These are phyloP conservation scores for Melipona quadrifasciata DNA, from an alignment of 1,140 invertebrate genomes.

Conservation along the genomic window DNA sequence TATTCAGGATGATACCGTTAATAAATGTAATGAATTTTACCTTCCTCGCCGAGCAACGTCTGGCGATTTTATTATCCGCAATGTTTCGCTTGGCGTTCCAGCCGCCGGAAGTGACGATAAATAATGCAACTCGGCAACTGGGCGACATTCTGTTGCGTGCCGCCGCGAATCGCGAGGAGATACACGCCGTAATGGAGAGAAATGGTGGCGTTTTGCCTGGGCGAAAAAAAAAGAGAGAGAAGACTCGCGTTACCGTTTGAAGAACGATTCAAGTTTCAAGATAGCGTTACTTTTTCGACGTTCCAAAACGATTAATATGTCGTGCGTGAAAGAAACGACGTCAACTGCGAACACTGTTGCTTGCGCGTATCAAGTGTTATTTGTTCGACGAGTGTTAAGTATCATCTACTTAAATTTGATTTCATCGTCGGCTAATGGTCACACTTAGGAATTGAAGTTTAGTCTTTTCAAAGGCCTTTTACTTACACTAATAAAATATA, in stretches of 20 bases:
- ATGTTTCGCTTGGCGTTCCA: constrained; percentile 9
- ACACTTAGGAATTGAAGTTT: too few relatives aligned
- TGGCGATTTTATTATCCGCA: constrained; percentile 34
- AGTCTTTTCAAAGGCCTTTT: too few relatives aligned
- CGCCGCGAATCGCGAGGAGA: constrained; percentile 21
- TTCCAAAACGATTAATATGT: not conserved
- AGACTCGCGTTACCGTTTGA: not conserved
- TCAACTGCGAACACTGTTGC: not conserved
- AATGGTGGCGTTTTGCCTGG: constrained; percentile 19
- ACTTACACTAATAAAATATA: too few relatives aligned
- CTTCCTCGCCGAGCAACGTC: not conserved
- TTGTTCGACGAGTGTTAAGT: too few relatives aligned
- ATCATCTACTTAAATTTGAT: too few relatives aligned
- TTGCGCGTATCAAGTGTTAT: not conserved
- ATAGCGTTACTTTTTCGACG: not conserved
- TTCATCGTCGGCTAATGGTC: too few relatives aligned
- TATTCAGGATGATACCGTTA: constrained; percentile 17
- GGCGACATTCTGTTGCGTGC: constrained; percentile 22
- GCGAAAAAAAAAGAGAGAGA: too few relatives aligned
- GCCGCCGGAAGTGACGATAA: constrained; percentile 18
- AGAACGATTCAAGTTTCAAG: not conserved
- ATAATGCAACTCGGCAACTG: constrained; percentile 27
- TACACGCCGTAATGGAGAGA: not conserved
- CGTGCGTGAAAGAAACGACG: too few relatives aligned
- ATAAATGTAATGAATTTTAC: constrained; percentile 44